A percentile compares a stretch with the other conserved stretches of the same genome.
These are phyloP conservation scores for Erinaceus europaeus DNA, from an alignment of 2,113 vertebrate genomes.

Conservation along the genomic window DNA sequence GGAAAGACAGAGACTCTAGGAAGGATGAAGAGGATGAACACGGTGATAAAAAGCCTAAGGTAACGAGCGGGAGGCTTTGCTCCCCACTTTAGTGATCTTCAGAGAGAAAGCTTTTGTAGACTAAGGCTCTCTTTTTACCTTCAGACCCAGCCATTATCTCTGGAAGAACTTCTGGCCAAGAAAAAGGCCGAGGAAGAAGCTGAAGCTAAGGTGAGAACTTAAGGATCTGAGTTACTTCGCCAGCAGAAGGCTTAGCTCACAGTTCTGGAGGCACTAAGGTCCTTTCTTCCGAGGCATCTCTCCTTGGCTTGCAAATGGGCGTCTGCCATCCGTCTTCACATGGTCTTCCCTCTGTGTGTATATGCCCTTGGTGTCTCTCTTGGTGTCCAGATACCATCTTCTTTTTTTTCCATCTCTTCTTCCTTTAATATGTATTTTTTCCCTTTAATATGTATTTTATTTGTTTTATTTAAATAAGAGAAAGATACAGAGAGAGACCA, in stretches of 20 bases:
- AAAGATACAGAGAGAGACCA: no score
- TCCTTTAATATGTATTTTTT: no score
- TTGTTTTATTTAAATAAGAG: no score
- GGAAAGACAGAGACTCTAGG: slow-evolving; percentile 90
- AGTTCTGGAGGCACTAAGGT: not conserved
- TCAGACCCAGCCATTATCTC: slow-evolving; percentile 92
- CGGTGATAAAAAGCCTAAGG: slow-evolving; percentile 91
- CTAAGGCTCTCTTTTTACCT: not conserved
- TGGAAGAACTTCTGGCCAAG: slow-evolving; percentile 97
- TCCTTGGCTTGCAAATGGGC: not conserved
- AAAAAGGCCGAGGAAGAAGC: slow-evolving; percentile 98
- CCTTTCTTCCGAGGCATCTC: not conserved
- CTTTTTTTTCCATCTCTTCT: no score
- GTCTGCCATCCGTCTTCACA: not conserved
- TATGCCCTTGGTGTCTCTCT: not conserved
- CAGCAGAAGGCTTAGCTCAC: no score
- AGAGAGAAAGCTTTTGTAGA: not conserved
- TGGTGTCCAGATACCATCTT: not conserved
- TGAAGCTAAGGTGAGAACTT: slow-evolving; percentile 90
- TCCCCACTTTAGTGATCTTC: not conserved
- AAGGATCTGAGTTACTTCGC: no score
- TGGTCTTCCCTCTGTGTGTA: not conserved
- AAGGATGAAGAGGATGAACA: slow-evolving; percentile 89
- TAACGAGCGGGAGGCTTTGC: slow-evolving; percentile 49
- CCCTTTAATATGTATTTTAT: no score